A percentile compares a stretch with the other conserved stretches of the same genome.
These are phyloP conservation scores for Pimpla rufipes DNA, from an alignment of 2,888 invertebrate species.

Conservation along the genomic window DNA sequence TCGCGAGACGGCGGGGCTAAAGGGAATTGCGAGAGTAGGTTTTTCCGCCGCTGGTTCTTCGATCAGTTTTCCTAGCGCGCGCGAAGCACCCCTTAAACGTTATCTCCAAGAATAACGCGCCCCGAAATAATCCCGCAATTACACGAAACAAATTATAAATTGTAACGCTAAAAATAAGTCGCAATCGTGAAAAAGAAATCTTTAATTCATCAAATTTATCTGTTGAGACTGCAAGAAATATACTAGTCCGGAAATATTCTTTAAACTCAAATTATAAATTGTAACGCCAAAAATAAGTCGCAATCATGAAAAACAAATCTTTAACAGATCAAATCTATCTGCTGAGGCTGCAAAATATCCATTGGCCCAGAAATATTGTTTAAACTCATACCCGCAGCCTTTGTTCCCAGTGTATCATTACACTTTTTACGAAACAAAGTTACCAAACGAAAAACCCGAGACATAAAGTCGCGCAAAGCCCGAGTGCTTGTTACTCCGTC, in stretches of 20 bases:
- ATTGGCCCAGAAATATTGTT: too few relatives aligned
- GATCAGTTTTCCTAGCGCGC: conserved; percentile 29
- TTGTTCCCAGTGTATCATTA: background rate
- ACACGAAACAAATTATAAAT: background rate
- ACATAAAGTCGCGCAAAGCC: background rate
- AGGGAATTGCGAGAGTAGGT: conserved; percentile 29
- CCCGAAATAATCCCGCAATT: background rate
- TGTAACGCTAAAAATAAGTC: background rate
- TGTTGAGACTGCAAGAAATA: too few relatives aligned
- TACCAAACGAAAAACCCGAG: background rate
- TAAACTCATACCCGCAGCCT: background rate
- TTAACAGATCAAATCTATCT: too few relatives aligned
- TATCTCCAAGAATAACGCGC: background rate
- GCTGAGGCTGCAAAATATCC: too few relatives aligned
- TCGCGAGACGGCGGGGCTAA: conserved; percentile 27
- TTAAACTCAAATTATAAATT: too few relatives aligned
- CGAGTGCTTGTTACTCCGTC: background rate
- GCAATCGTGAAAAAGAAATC: too few relatives aligned
- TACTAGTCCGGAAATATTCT: too few relatives aligned
- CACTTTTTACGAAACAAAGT: background rate
- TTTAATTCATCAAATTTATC: too few relatives aligned
- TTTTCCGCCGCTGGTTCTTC: conserved; percentile 1
- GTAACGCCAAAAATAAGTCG: too few relatives aligned
- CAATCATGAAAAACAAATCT: too few relatives aligned
- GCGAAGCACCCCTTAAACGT: background rate